These are phyloP conservation scores for Nyctibius bracteatus DNA, from an alignment of 2,113 vertebrate genomes.

Conservation along the genomic window DNA sequence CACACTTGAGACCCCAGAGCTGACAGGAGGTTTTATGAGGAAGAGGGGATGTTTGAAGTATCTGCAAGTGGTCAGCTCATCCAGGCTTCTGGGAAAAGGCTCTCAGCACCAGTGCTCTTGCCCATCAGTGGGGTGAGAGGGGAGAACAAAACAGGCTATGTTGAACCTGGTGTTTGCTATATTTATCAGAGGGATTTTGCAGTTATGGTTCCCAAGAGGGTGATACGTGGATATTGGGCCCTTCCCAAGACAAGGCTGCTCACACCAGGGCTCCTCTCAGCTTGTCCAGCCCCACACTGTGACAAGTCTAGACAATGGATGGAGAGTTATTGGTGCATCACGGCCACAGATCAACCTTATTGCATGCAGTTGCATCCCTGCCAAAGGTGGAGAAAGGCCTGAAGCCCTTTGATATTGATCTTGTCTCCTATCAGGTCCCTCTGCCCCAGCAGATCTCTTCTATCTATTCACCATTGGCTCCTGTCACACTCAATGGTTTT, in stretches of 20 bases:
- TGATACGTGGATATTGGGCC: rapidly evolving
- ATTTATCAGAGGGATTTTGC: neutral
- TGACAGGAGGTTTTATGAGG: neutral
- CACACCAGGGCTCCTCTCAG: neutral
- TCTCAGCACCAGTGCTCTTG: neutral
- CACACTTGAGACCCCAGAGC: rapidly evolving
- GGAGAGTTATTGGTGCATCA: neutral
- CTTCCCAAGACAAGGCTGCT: neutral
- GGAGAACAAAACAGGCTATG: neutral
- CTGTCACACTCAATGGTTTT: neutral
- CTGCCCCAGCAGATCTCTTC: slow-evolving; percentile 15
- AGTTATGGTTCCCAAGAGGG: neutral
- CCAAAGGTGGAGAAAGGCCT: neutral
- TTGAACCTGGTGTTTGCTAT: neutral
- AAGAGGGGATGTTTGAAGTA: neutral
- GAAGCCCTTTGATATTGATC: neutral
- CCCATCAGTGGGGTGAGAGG: neutral
- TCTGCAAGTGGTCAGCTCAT: neutral
- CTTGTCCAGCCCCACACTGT: neutral
- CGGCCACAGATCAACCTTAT: neutral
- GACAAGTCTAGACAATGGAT: neutral
- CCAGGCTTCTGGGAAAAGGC: neutral
- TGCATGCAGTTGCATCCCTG: neutral
- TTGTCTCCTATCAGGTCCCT: neutral
- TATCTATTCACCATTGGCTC: rapidly evolving